phyloP scores from a whole-genome alignment of 2,797 vertebrate species.

The Xerus rutilus region DNA sequence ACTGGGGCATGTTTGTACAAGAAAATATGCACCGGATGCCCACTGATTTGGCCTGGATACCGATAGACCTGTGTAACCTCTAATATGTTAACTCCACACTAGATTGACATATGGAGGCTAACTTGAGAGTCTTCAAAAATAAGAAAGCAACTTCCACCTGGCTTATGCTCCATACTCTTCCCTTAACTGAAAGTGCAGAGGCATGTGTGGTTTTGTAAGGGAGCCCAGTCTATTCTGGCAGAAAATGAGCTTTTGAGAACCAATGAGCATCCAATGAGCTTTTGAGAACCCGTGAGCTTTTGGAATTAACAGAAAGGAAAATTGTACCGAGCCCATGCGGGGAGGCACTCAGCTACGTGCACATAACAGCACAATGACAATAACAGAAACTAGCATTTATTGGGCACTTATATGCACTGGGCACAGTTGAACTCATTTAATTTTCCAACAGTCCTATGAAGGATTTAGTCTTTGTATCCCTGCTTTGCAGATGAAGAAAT shows the following conservation, averaged over 20 bases:
- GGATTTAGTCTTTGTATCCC: not conserved
- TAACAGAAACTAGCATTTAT: too few species aligned
- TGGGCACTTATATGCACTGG: not conserved
- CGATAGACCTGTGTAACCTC: not conserved
- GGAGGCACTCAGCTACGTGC: not conserved
- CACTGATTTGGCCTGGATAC: not conserved
- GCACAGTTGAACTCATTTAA: not conserved
- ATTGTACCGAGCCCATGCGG: not conserved
- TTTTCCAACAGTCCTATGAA: not conserved
- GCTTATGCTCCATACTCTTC: not conserved
- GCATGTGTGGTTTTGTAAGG: not conserved
- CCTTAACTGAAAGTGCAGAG: not conserved
- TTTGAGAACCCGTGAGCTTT: too few species aligned
- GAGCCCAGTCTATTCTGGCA: not conserved
- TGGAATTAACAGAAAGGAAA: not conserved
- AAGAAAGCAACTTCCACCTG: not conserved
- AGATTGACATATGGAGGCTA: not conserved
- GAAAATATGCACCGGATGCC: not conserved
- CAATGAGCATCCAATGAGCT: too few species aligned
- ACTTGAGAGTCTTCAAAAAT: not conserved
- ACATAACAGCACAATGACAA: not conserved
- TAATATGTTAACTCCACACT: not conserved
- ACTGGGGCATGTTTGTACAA: not conserved
- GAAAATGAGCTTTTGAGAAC: not conserved
- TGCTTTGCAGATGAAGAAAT: slow-evolving; percentile 7